Evolutionary conservation across 1,140 invertebrate species (phyloP), one percentile per base, ranked within the genome.

Genomic region (Copidosoma floridanum): DNA sequence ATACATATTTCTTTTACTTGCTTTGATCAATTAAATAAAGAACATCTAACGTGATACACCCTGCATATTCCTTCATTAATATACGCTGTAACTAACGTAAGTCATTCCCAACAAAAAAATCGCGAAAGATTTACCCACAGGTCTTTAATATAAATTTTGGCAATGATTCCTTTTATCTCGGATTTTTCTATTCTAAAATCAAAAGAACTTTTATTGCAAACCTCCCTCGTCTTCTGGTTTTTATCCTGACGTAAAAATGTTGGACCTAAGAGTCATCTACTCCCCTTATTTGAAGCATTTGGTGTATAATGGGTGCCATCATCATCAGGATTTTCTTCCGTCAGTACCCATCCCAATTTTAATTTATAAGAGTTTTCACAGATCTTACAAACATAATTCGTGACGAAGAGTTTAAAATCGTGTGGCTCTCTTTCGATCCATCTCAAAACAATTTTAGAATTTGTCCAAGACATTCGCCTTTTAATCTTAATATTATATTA

Each of bases 251-350:
- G 23, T 27, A 27, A 27, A 29, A 48, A 48, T 5, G 7, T 7
- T 10, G 46, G 46, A 6, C 47, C 47, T 18, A 18, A 14, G 12
- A 32, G 35, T 29, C 47, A 51, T 11, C 27, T 7, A 35, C 18
- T 18, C n/a, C 11, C 18, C 20, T 11, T 3, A 2, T 18, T 8
- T 16, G 37, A 11, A 3, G 29, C 3, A 2, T 51, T 18, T 12
- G 2, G 3, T 5, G 4, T 3, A 3, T 2, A 5, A 8, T 41
- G 26, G 10, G 53, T 56, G 10, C 2, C 41, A 12, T 35, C 26
- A 14, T 84, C 81, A 2, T 77, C 78, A 24, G 80, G 78, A 67
- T 84, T 83, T 2, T 76, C 46, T 20, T 54, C 41, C 1, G 75
- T 69, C 14, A 54, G 41, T 0, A 82, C 70, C 64, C 83, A 75